Evolutionary conservation across 2,797 vertebrate species (phyloP).

Genomic region (Holocentrus rufus): DNA sequence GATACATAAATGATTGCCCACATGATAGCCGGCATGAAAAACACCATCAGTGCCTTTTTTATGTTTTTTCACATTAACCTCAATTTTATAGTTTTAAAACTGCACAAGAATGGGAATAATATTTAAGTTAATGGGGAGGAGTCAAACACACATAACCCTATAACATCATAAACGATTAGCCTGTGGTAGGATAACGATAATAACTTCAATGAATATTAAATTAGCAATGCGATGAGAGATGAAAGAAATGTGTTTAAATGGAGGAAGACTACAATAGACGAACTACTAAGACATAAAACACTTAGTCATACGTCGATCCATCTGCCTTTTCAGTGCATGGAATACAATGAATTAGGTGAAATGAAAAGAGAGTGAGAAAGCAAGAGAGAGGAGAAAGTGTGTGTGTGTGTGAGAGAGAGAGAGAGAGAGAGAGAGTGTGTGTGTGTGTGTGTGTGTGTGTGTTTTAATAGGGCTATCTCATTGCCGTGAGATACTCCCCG

Average conservation of each 20-base stretch:
- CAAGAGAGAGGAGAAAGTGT: constrained; percentile 32
- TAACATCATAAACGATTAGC: constrained; percentile 24
- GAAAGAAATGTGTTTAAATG: constrained; percentile 35
- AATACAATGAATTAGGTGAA: constrained; percentile 37
- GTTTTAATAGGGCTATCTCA: constrained; percentile 72
- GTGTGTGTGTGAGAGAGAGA: constrained; percentile 15
- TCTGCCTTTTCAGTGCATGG: constrained; percentile 31
- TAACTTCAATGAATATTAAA: constrained; percentile 34
- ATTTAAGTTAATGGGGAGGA: constrained; percentile 29
- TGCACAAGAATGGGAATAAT: constrained; percentile 42
- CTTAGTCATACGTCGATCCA: constrained; percentile 19
- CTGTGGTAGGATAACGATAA: constrained; percentile 29
- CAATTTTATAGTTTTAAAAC: constrained; percentile 37
- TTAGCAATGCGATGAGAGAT: constrained; percentile 13
- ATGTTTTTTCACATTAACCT: constrained; percentile 32
- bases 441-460: constrained; percentile 49
- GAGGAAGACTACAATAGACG: constrained; percentile 8
- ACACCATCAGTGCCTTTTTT: background rate
- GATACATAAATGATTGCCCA: background rate
- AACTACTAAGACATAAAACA: constrained; percentile 21
- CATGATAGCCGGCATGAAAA: constrained; percentile 3
- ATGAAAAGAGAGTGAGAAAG: constrained; percentile 47
- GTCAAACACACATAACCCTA: constrained; percentile 29
- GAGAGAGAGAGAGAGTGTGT: constrained; percentile 17
- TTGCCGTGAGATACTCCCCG: constrained; percentile 73